A percentile compares a stretch with the other conserved stretches of the same genome.
These are phyloP conservation scores for Cettia cetti DNA, from an alignment of 2,113 vertebrate genomes.

Conservation along the genomic window DNA sequence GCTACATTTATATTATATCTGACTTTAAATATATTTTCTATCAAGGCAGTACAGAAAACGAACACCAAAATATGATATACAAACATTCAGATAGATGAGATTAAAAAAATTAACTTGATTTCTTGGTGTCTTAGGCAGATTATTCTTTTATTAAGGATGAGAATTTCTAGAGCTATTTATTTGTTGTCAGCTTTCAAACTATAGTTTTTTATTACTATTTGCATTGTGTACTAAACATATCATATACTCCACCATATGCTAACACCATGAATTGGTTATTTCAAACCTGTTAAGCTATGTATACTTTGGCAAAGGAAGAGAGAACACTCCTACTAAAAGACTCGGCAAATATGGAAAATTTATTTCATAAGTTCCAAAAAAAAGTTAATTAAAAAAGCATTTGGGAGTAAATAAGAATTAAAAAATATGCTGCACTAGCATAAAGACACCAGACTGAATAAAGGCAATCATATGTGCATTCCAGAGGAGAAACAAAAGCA, in stretches of 20 bases:
- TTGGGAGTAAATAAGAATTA: not conserved
- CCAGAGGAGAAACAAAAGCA: slow-evolving; percentile 2
- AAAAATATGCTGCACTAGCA: not conserved
- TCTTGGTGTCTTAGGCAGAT: not conserved
- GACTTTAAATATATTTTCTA: not conserved
- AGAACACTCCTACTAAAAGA: not conserved
- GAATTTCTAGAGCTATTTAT: not conserved
- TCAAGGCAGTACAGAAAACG: not conserved
- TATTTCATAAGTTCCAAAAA: not conserved
- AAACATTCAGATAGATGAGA: not conserved
- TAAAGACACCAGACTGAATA: not conserved
- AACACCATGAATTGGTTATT: not conserved
- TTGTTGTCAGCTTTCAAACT: not conserved
- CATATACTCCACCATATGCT: not conserved
- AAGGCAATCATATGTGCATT: not conserved
- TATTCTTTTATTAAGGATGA: not conserved
- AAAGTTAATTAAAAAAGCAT: slow-evolving; percentile 34
- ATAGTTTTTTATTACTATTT: not conserved
- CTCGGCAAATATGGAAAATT: not conserved
- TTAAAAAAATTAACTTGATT: not conserved
- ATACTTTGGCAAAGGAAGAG: not conserved
- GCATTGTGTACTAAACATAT: not conserved
- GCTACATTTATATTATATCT: not conserved
- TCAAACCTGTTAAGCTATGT: not conserved
- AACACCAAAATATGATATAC: not conserved